Evolutionary conservation across 2,888 invertebrate species (phyloP), one percentile per base, ranked within the genome.

Genomic region (Boloria selene): DNA sequence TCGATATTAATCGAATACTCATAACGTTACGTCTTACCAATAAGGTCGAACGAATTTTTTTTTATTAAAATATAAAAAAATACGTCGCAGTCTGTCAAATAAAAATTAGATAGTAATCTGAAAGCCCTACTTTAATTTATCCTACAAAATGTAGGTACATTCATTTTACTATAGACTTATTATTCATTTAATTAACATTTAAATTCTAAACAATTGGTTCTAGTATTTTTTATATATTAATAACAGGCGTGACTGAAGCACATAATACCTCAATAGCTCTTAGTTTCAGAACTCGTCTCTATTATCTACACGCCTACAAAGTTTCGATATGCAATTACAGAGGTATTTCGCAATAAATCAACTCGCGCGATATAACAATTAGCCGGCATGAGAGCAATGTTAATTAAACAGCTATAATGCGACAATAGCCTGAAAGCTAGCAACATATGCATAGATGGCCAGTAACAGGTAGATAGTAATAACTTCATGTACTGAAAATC

Each of bases 321-420:
- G 86, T 86, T 86, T 81, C 83, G 85, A 84, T 82, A 82, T 83
- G 82, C 86, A 90, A 91, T 91, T 91, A 90, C 86, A 83, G 85
- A 90, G 92, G 92, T 92, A 86, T 88, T 86, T 85, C 77, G 84
- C 80, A 75, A 90, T 92, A 92, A 92, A 93, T 93, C 92, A 92
- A 85, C 83, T 82, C 85, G 86, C 87, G 83, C 91, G 90, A 92
- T 92, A 89, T 90, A 92, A 92, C 92, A 93, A 92, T 93, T 93
- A 92, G 92, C 85, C 81, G 90, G 89, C 86, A 92, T 89, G 90
- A 88, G 88, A 88, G 88, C 88, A 90, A 91, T 92, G 91, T 92
- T 93, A 92, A 93, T 93, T 92, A 92, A 92, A 92, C 84, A 86
- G 79, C 83, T 82, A 86, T 88, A 85, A 84, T 84, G 67, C 67